Base-by-base conservation (phyloP, 2,888 invertebrate species). In the Chrysolina oricalcia region DNA sequence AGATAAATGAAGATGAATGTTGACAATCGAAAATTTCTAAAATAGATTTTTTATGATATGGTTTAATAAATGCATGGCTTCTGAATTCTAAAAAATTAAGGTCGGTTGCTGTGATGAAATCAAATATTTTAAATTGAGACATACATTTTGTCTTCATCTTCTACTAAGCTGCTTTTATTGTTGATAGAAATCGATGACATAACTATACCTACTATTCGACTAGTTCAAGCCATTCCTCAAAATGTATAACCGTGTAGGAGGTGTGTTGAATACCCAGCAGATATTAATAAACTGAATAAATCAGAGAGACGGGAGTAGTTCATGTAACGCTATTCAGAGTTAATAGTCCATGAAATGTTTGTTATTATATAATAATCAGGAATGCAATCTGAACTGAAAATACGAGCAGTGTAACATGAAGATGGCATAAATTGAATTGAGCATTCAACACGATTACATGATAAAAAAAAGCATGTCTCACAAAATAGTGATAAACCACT, bases 271-370 rank as follows among this genome's bases (percentile, higher is more conserved):
- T 59, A 27, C 0, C 10, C 10, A 21, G 17, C 53, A 53, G 53
- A 53, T 53, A 19, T 19, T 19, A 53, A 53, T 53, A 13, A 53
- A 53, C 13, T 53, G 21, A 19, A 53, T 21, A 1, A 21, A 59
- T 59, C 0, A 13, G 27, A 35, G 15, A 27, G 59, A 27, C n/a
- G 35, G n/a, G 59, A 59, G 27, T 59, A 59, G 59, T n/a, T 35
- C 59, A 59, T 59, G 27, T 59, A 59, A 59, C 59, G 59, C 23
- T 59, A 59, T 59, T 59, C 59, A 27, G 27, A 23, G 35, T 59
- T 59, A 59, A 59, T 59, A 59, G 23, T 23, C 27, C 59, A 35
- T 59, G 35, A 59, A 23, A 59, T 59, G 59, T 59, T 59, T 59
- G 59, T 59, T 59, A 59, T 59, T 35, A 27, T 35, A 59, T 59